Conservation (phyloP, 2,797 vertebrate species). For the Ispidina picta region DNA sequence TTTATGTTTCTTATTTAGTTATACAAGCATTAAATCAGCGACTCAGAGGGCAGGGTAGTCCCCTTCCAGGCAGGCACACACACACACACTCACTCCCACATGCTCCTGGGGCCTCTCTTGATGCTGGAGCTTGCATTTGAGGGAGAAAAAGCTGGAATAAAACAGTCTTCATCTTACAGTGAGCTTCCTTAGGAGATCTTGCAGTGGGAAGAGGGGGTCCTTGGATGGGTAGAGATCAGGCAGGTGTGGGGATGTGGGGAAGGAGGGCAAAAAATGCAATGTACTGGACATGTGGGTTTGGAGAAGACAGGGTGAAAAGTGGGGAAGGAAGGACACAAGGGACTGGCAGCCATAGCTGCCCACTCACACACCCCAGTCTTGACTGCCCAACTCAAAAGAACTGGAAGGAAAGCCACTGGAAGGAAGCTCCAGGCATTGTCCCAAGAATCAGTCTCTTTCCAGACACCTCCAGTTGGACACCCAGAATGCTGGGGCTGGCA, state of each 20-base stretch:
- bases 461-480: not conserved
- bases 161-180: not conserved
- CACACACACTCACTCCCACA: constrained; percentile 7
- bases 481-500: not conserved
- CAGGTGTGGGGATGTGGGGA: not conserved
- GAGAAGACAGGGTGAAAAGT: not conserved
- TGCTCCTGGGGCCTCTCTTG: not conserved
- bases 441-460: not conserved
- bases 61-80: constrained; percentile 24
- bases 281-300: not conserved
- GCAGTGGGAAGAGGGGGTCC: not conserved
- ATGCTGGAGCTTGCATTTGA: not conserved
- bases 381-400: not conserved
- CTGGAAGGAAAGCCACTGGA: not conserved
- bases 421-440: not conserved
- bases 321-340: not conserved
- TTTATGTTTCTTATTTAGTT: constrained; percentile 65
- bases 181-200: not conserved
- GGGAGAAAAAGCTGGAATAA: not conserved
- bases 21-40: constrained; percentile 58
- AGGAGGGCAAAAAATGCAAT: not conserved
- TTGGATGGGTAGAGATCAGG: not conserved
- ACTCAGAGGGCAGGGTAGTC: not conserved
- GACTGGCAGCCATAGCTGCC: not conserved
- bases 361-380: not conserved